These are phyloP conservation scores for Druon quercuslanigerum DNA, from an alignment of 1,140 invertebrate species.

Conservation along the genomic window DNA sequence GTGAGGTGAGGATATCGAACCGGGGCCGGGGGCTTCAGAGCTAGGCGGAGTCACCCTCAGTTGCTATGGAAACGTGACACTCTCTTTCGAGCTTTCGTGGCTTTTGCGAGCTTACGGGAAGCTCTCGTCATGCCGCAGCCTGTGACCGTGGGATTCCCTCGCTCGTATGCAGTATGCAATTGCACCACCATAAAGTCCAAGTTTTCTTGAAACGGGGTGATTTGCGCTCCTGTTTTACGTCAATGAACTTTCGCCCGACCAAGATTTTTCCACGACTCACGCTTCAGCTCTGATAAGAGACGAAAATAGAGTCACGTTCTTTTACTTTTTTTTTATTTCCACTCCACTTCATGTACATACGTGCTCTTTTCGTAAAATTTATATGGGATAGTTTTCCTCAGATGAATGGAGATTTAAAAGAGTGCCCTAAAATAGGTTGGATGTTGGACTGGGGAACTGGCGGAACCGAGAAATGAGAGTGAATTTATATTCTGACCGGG, in stretches of 20 bases:
- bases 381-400: no score
- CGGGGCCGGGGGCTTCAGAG: slow-evolving; percentile 62
- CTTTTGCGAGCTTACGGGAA: slow-evolving; percentile 59
- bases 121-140: slow-evolving; percentile 48
- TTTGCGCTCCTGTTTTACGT: slow-evolving; percentile 32
- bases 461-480: no score
- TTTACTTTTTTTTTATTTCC: not conserved
- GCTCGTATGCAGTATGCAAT: slow-evolving; percentile 35
- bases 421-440: no score
- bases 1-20: slow-evolving; percentile 72
- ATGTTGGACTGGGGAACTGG: no score
- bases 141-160: slow-evolving; percentile 48
- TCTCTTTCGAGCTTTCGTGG: slow-evolving; percentile 69
- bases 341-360: no score
- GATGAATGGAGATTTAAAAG: no score
- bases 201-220: slow-evolving; percentile 36
- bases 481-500: no score
- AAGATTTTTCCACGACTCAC: slow-evolving; percentile 29
- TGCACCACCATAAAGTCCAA: slow-evolving; percentile 39
- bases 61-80: slow-evolving; percentile 73
- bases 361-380: no score
- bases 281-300: slow-evolving; percentile 3
- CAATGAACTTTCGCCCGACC: slow-evolving; percentile 35
- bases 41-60: slow-evolving; percentile 68
- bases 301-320: not conserved